Evolutionary conservation across 2,113 vertebrate genomes (phyloP).

Genomic region (Ornithorhynchus anatinus): DNA sequence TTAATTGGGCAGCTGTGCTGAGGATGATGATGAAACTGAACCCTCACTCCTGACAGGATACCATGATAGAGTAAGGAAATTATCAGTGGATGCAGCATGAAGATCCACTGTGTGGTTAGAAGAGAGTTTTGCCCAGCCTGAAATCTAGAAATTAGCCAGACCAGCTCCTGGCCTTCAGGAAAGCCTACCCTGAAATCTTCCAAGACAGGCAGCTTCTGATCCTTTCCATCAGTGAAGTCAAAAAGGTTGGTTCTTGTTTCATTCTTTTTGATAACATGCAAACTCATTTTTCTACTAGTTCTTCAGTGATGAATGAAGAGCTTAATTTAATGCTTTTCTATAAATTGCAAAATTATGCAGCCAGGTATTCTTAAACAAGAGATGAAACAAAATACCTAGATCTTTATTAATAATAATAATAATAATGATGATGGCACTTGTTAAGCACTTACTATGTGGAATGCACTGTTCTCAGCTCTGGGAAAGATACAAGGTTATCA

Average conservation of each 20-base stretch:
- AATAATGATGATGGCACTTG: too few species aligned
- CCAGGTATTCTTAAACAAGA: neutral
- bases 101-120: fast-evolving
- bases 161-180: too few species aligned
- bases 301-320: neutral
- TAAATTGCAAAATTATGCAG: fast-evolving
- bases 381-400: neutral
- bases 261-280: neutral
- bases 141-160: fast-evolving
- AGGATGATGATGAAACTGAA: too few species aligned
- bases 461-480: too few species aligned
- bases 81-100: too few species aligned
- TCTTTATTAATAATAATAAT: too few species aligned
- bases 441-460: too few species aligned
- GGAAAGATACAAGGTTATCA: too few species aligned
- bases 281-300: neutral
- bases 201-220: neutral
- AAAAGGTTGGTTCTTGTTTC: neutral
- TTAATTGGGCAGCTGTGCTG: too few species aligned
- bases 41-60: too few species aligned
- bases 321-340: neutral
- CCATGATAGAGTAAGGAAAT: too few species aligned
- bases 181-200: neutral
- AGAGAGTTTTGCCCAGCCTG: fast-evolving
- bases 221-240: neutral